Conservation (phyloP, 2,797 vertebrate species). For the Leptatherina wallacei region DNA sequence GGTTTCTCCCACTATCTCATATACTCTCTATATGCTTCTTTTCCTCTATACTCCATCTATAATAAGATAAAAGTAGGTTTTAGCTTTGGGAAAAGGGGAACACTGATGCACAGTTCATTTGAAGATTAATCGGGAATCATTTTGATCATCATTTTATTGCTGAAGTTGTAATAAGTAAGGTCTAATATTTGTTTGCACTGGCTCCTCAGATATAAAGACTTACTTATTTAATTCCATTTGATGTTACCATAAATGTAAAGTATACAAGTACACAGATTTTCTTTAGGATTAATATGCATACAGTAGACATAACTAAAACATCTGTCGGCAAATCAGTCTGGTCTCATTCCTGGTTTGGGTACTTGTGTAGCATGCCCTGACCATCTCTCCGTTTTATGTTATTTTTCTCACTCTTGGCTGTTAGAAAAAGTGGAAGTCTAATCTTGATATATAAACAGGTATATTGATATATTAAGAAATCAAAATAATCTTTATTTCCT, state of each 20-base stretch:
- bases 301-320: not conserved
- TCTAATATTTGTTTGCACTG: constrained; percentile 1
- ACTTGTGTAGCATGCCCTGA: not conserved
- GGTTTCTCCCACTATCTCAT: constrained; percentile 54
- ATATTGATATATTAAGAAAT: constrained; percentile 1
- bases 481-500: constrained; percentile 2
- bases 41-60: constrained; percentile 19
- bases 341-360: not conserved
- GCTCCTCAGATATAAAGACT: not conserved
- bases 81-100: constrained; percentile 16
- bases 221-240: not conserved
- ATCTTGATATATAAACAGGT: not conserved
- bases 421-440: not conserved
- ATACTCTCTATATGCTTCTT: constrained; percentile 33
- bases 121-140: not conserved
- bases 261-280: not conserved
- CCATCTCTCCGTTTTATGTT: not conserved
- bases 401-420: not conserved
- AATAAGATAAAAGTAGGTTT: constrained; percentile 23
- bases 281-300: not conserved
- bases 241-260: not conserved
- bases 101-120: not conserved
- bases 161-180: not conserved
- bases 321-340: not conserved
- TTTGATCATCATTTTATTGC: not conserved